phyloP scores from a whole-genome alignment of 2,888 invertebrate genomes.

The Cartodere bifasciata region DNA sequence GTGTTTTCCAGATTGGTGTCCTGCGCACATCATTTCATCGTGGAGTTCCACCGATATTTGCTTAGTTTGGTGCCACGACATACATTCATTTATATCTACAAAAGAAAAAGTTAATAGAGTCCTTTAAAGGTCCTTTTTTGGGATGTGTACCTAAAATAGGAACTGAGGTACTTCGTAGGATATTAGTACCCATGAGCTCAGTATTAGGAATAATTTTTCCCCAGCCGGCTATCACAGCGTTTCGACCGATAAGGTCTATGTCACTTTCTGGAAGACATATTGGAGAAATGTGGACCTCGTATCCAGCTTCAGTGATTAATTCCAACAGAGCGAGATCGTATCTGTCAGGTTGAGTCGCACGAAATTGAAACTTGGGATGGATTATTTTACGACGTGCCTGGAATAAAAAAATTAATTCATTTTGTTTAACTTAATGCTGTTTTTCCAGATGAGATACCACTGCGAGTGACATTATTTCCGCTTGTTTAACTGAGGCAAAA shows the following conservation, averaged over 20 bases:
- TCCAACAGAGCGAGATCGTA: constrained; percentile 66
- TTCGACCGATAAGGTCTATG: constrained; percentile 39
- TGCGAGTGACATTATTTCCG: no score
- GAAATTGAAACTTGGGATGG: constrained; percentile 69
- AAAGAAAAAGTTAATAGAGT: constrained; percentile 9
- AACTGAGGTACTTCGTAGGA: constrained; percentile 66
- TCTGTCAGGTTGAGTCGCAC: constrained; percentile 71
- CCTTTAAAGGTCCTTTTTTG: background rate
- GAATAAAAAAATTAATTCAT: constrained; percentile 13
- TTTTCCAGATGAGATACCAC: no score
- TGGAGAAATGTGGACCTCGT: constrained; percentile 52
- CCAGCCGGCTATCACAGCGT: constrained; percentile 69
- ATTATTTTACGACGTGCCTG: constrained; percentile 60
- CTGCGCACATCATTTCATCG: constrained; percentile 74
- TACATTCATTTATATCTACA: constrained; percentile 57
- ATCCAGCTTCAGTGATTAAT: constrained; percentile 50
- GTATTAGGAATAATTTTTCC: constrained; percentile 64
- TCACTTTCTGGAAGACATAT: constrained; percentile 56
- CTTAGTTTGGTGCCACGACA: constrained; percentile 69
- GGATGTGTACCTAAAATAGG: constrained; percentile 54
- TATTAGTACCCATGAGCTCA: constrained; percentile 67
- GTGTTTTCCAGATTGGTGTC: constrained; percentile 68
- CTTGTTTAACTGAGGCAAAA: no score
- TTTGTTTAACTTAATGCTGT: constrained; percentile 1
- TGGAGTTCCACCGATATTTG: constrained; percentile 65